Percentiles rank a stretch among this genome's conserved stretches.
These are phyloP conservation scores for Latheticus oryzae DNA, from an alignment of 2,888 invertebrate genomes.

Conservation along the genomic window DNA sequence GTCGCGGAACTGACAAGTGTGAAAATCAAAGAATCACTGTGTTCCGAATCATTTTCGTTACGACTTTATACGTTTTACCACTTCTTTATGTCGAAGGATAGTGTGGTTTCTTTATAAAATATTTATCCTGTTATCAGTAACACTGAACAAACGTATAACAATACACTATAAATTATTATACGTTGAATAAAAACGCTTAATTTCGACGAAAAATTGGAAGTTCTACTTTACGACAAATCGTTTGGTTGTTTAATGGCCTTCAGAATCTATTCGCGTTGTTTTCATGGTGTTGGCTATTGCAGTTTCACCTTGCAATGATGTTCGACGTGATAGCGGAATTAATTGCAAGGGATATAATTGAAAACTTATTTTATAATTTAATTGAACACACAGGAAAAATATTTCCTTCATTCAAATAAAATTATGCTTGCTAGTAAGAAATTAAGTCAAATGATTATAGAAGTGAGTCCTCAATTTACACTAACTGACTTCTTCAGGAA, in stretches of 20 bases:
- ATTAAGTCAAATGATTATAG: too few relatives aligned
- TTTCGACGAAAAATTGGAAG: conserved; percentile 29
- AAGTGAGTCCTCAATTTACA: too few relatives aligned
- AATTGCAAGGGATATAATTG: conserved; percentile 15
- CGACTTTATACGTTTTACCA: conserved; percentile 32
- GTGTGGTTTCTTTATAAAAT: conserved; percentile 32
- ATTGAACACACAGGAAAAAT: not conserved
- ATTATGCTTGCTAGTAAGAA: too few relatives aligned
- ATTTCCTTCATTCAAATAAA: not conserved
- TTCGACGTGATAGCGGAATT: conserved; percentile 31
- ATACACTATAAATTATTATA: conserved; percentile 31
- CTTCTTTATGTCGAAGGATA: conserved; percentile 19
- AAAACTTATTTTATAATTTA: not conserved
- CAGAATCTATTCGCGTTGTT: conserved; percentile 18
- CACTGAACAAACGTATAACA: conserved; percentile 24
- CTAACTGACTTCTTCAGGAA: too few relatives aligned
- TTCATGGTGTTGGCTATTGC: conserved; percentile 27
- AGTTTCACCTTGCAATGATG: conserved; percentile 37
- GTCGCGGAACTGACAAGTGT: conserved; percentile 12
- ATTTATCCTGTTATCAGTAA: conserved; percentile 27
- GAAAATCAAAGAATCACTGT: conserved; percentile 26
- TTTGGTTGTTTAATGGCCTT: conserved; percentile 25
- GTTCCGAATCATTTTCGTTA: conserved; percentile 17
- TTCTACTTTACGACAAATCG: conserved; percentile 8
- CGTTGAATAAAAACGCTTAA: conserved; percentile 8